Evolutionary conservation across 1,140 invertebrate species (phyloP), one percentile per base, ranked within the genome.

Genomic region (Lutraria rhynchaena): DNA sequence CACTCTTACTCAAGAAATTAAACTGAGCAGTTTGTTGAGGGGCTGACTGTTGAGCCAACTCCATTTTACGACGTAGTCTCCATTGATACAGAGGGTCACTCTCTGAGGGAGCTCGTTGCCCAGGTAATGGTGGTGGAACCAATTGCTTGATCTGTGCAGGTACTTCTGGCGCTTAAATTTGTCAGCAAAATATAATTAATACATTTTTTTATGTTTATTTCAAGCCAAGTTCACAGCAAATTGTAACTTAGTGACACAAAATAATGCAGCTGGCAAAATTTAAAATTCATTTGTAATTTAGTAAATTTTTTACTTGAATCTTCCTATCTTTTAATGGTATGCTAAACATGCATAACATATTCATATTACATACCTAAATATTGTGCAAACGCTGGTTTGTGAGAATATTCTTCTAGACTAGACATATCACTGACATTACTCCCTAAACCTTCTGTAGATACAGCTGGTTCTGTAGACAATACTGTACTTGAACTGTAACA

Each of bases 31-130:
- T 57, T 35, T 63, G 31, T 31, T 41, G 29, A n/a, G 74, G 55
- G 27, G 85, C 60, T 7, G 51, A 51, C 11, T 80, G 31, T 37
- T 81, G 46, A 11, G 89, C 88, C 19, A 61, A 41, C 57, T 91
- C 90, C 67, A 91, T 83, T 55, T 83, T 86, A 11, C 89, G 74
- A 7, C 86, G 84, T 11, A 91, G 37, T 46, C 90, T 65, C 90
- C 90, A 91, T 61, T 91, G 88, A 46, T 88, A 83, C 19, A 91
- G 69, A 37, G 89, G 88, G 57, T 91, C 90, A 76, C 89, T 83
- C 35, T 87, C 84, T 11, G 84, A 58, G 31, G 60, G 76, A 1
- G 65, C n/a, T 31, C 60, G 33, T 33, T 65, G 76, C 5, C 61
- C 60, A 1, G 65, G 76, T n/a, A 65, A 22, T 0, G 76, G 35